Percentiles rank a stretch among this genome's conserved stretches.
Conservation (phyloP, 2,888 invertebrate species). For the Reticulitermes lucifugus region DNA sequence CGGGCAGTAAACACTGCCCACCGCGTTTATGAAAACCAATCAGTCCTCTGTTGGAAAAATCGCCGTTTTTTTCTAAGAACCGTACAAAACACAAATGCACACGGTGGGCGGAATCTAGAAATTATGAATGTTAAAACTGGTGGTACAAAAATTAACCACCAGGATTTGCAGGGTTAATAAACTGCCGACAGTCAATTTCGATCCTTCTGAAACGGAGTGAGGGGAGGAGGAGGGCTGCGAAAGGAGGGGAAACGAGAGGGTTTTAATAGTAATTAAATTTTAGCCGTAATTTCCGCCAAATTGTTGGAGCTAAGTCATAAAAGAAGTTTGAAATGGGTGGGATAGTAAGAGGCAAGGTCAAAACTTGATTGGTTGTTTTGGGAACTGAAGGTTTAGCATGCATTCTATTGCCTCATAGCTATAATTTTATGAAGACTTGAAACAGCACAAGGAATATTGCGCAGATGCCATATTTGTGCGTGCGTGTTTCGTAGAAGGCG, state of each 20-base stretch:
- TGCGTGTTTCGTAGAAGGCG: not conserved
- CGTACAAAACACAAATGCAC: too few species aligned
- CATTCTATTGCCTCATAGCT: slow-evolving; percentile 40
- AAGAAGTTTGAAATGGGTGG: slow-evolving; percentile 41
- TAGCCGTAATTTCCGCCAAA: slow-evolving; percentile 50
- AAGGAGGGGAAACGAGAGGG: slow-evolving; percentile 20
- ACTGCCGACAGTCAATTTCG: not conserved
- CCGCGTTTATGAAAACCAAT: too few species aligned
- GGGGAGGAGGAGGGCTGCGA: not conserved
- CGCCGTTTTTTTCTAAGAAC: too few species aligned
- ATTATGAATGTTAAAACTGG: too few species aligned
- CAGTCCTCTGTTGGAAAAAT: too few species aligned
- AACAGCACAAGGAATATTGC: slow-evolving; percentile 36
- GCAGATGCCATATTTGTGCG: not conserved
- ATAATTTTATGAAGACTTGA: slow-evolving; percentile 46
- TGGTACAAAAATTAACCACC: too few species aligned
- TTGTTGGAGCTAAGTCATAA: slow-evolving; percentile 47
- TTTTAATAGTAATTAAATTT: slow-evolving; percentile 52
- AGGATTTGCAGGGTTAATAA: too few species aligned
- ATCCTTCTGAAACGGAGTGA: too few species aligned
- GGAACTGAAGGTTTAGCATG: slow-evolving; percentile 35
- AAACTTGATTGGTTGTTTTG: slow-evolving; percentile 41
- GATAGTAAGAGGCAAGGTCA: slow-evolving; percentile 34
- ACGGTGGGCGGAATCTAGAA: too few species aligned
- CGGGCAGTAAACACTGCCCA: too few species aligned